Percentiles rank a stretch among this genome's conserved stretches.
phyloP scores from a whole-genome alignment of 1,140 invertebrate species.

The Caenorhabditis latens region DNA sequence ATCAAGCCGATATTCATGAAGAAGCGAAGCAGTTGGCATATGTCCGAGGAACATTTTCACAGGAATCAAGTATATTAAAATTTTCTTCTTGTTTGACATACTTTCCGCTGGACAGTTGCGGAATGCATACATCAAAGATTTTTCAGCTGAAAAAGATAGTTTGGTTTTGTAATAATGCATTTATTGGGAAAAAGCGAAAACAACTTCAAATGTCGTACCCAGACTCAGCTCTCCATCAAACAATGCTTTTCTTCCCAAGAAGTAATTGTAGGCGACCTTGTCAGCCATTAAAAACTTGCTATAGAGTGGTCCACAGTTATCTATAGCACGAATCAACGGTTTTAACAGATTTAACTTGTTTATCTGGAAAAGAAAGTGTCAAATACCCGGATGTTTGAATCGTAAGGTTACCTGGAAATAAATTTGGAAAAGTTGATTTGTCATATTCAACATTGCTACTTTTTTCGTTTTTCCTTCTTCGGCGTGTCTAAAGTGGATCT shows the following conservation, averaged over 20 bases:
- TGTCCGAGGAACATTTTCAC: slow-evolving; percentile 95
- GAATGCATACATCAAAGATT: slow-evolving; percentile 89
- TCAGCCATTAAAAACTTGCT: slow-evolving; percentile 88
- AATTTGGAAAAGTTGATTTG: slow-evolving; percentile 97
- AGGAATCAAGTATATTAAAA: slow-evolving; percentile 94
- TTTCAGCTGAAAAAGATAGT: background rate
- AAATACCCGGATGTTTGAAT: background rate
- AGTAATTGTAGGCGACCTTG: slow-evolving; percentile 90
- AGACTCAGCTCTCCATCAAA: slow-evolving; percentile 95
- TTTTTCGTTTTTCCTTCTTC: slow-evolving; percentile 91
- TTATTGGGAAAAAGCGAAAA: background rate
- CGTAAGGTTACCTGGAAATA: slow-evolving; percentile 87
- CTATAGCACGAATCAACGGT: slow-evolving; percentile 94
- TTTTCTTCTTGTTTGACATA: slow-evolving; percentile 91
- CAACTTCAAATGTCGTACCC: slow-evolving; percentile 79
- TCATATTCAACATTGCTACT: slow-evolving; percentile 93
- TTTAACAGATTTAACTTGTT: slow-evolving; percentile 97
- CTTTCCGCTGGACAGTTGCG: slow-evolving; percentile 88
- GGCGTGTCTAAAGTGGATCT: slow-evolving; percentile 81
- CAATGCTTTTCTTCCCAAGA: slow-evolving; percentile 96
- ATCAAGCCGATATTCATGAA: slow-evolving; percentile 90
- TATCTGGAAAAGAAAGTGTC: slow-evolving; percentile 77
- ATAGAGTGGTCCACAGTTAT: slow-evolving; percentile 87
- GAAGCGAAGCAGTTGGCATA: slow-evolving; percentile 85
- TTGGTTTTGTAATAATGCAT: background rate